Conservation (phyloP, 2,888 invertebrate genomes). For the Slavum lentiscoides region DNA sequence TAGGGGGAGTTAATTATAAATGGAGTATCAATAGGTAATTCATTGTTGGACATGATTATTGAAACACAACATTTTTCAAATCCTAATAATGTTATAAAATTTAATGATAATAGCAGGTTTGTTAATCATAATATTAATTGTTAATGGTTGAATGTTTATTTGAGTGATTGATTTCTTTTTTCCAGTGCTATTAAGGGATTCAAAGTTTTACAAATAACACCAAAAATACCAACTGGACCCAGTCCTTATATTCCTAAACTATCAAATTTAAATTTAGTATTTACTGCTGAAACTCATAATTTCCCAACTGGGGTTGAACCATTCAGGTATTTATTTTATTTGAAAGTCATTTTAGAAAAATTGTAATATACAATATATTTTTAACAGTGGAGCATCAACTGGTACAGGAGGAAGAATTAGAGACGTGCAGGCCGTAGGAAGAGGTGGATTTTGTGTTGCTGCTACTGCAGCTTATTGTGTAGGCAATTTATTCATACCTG, state of each 20-base stretch:
- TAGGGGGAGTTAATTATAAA: conserved; percentile 83
- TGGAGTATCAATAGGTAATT: conserved; percentile 75
- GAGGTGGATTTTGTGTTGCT: conserved; percentile 91
- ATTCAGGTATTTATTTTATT: conserved; percentile 64
- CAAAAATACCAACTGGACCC: conserved; percentile 69
- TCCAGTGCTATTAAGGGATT: conserved; percentile 86
- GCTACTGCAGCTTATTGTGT: conserved; percentile 97
- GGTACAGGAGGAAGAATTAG: conserved; percentile 95
- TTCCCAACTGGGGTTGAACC: conserved; percentile 97
- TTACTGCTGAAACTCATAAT: conserved; percentile 98
- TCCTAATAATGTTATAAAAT: conserved; percentile 93
- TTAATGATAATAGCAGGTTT: conserved; percentile 93
- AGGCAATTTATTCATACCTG: conserved; percentile 88
- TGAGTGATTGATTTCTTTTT: conserved; percentile 3
- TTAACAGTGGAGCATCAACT: conserved; percentile 87
- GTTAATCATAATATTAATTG: conserved; percentile 36
- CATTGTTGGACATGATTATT: conserved; percentile 90
- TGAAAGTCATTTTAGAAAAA: background rate
- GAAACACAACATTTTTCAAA: conserved; percentile 85
- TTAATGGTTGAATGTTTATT: background rate
- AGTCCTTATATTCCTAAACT: conserved; percentile 64
- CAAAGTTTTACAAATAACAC: conserved; percentile 70
- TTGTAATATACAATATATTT: conserved; percentile 4
- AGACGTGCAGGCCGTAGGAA: conserved; percentile 92
- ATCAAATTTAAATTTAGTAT: conserved; percentile 83